A percentile compares a stretch with the other conserved stretches of the same genome.
phyloP scores from a whole-genome alignment of 2,888 invertebrate genomes.

The Calameuta filiformis region DNA sequence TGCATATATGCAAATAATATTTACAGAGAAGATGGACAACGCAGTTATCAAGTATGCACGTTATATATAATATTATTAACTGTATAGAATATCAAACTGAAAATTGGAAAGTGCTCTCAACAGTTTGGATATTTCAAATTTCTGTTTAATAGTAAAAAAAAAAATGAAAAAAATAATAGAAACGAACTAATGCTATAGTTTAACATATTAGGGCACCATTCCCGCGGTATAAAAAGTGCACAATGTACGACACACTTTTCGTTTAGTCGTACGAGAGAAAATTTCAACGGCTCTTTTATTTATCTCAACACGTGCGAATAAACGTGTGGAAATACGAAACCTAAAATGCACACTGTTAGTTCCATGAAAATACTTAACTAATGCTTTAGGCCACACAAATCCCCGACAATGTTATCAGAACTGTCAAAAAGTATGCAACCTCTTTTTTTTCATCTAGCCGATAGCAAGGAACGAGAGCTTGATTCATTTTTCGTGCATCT shows the following conservation, averaged over 20 bases:
- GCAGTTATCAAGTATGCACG: slow-evolving; percentile 29
- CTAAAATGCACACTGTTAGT: slow-evolving; percentile 27
- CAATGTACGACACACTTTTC: slow-evolving; percentile 29
- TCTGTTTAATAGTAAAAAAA: slow-evolving; percentile 31
- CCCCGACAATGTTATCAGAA: slow-evolving; percentile 23
- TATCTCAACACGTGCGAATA: slow-evolving; percentile 11
- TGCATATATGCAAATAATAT: slow-evolving; percentile 50
- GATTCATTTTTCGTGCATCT: not conserved
- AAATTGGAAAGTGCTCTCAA: slow-evolving; percentile 18
- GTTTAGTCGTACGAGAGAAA: not conserved
- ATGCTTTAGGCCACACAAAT: slow-evolving; percentile 40
- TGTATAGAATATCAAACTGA: slow-evolving; percentile 18
- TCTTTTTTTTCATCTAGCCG: slow-evolving; percentile 13
- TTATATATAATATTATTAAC: slow-evolving; percentile 11
- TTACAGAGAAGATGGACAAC: slow-evolving; percentile 34
- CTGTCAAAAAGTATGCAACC: not conserved
- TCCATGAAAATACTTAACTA: slow-evolving; percentile 37
- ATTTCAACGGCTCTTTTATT: slow-evolving; percentile 10
- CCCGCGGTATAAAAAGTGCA: slow-evolving; percentile 36
- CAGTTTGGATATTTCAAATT: slow-evolving; percentile 24
- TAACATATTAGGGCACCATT: slow-evolving; percentile 40
- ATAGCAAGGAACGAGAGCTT: not conserved
- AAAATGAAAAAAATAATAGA: not conserved
- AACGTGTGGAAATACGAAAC: slow-evolving; percentile 21
- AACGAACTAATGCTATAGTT: slow-evolving; percentile 41